Base-by-base conservation (phyloP, 1,140 invertebrate species). In the Trichonephila inaurata region DNA sequence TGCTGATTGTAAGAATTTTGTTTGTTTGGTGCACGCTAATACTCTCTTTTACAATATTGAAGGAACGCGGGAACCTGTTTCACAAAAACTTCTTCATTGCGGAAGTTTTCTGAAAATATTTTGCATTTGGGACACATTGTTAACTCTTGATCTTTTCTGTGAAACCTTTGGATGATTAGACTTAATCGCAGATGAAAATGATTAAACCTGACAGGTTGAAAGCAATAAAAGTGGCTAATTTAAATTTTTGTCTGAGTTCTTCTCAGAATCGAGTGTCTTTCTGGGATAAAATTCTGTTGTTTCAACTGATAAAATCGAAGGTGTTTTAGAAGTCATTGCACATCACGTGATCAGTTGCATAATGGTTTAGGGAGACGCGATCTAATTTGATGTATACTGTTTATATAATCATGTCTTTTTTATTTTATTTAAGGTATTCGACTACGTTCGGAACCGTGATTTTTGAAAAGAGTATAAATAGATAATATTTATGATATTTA, bases 21-120 rank as follows among this genome's bases (percentile, higher is more conserved):
- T 40, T 77, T 77, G 16, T 77, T 40, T 77, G 18, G 28, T 40
- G 72, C 5, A 1, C 72, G 33, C 3, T 18, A 64, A 6, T 16
- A 40, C 16, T 77, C 10, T 24, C 21, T 8, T 66, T 33, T 28
- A 33, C 24, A 33, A 28, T 16, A 18, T 16, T 16, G 33, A 72
- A 24, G 5, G 14, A 19, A 12, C 6, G 10, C 14, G 28, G 33
- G 33, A 77, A 77, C 72, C 72, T 33, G 72, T 77, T 77, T 40
- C 72, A 4, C 33, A 28, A 77, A 77, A 51, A 51, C 51, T 51
- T 51, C 7, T 51, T 33, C 28, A 33, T 77, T 33, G 72, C 72
- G 72, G 72, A 77, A 77, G 72, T 77, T 18, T 77, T 77, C 33
- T 33, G 16, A 77, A 51, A 51, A 77, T 77, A 77, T 77, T 77